A percentile compares a stretch with the other conserved stretches of the same genome.
phyloP scores from a whole-genome alignment of 2,888 invertebrate species.

The Eupithecia exiguata region DNA sequence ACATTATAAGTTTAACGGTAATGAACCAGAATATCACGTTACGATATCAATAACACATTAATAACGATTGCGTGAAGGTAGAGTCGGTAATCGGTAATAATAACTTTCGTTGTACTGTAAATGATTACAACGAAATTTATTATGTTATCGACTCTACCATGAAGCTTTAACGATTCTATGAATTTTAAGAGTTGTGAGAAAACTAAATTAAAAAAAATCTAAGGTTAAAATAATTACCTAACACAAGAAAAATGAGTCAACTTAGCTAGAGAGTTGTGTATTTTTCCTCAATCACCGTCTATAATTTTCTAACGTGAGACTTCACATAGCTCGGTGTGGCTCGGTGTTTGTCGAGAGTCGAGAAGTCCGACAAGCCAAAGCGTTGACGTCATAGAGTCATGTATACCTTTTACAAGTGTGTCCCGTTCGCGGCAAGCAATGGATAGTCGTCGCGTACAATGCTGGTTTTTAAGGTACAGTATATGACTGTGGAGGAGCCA shows the following conservation, averaged over 20 bases:
- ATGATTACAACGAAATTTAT: background rate
- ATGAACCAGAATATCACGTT: background rate
- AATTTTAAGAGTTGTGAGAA: background rate
- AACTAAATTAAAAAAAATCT: background rate
- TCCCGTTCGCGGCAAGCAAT: constrained; percentile 50
- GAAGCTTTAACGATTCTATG: background rate
- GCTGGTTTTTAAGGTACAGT: constrained; percentile 51
- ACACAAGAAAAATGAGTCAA: constrained; percentile 30
- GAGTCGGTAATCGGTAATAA: background rate
- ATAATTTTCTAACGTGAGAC: constrained; percentile 74
- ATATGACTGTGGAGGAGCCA: constrained; percentile 40
- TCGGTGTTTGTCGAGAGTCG: constrained; percentile 78
- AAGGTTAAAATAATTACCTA: background rate
- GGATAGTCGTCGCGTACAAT: constrained; percentile 54
- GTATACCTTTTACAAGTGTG: constrained; percentile 69
- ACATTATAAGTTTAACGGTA: background rate
- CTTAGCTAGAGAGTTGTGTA: constrained; percentile 38
- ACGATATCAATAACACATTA: background rate
- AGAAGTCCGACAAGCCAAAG: constrained; percentile 81
- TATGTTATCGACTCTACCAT: background rate
- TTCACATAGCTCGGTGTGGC: constrained; percentile 69
- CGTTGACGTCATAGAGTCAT: constrained; percentile 81
- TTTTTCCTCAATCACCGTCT: constrained; percentile 66
- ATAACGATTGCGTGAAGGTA: background rate
- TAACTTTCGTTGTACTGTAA: background rate